Conservation (phyloP, 2,888 invertebrate species). For the Cacoxenus indagator region DNA sequence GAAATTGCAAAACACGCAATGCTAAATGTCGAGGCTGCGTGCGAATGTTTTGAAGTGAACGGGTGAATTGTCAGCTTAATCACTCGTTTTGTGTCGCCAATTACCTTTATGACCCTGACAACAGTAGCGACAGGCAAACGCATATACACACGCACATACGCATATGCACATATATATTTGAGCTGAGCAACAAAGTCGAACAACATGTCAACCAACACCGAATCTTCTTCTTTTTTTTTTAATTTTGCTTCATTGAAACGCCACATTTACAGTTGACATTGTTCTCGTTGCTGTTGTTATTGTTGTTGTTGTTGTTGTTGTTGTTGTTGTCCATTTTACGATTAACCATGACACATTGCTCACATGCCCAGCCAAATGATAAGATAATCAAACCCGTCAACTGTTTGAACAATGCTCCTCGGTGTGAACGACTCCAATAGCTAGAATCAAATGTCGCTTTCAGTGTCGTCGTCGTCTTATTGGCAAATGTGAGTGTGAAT, state of each 20-base stretch:
- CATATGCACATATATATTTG: neutral
- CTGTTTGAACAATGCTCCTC: too few species aligned
- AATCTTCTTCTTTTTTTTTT: conserved; percentile 29
- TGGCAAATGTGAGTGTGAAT: too few species aligned
- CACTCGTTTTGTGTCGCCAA: conserved; percentile 65
- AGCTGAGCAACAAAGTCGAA: neutral
- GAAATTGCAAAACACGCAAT: neutral
- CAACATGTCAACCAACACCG: conserved; percentile 24
- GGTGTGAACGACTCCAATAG: too few species aligned
- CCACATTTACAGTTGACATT: conserved; percentile 27
- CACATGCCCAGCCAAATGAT: neutral
- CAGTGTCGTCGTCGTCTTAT: too few species aligned
- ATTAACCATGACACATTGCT: neutral
- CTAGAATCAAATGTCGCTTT: too few species aligned
- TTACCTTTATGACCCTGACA: conserved; percentile 52
- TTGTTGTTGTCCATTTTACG: neutral
- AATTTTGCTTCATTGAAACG: conserved; percentile 30
- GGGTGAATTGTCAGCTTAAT: conserved; percentile 53
- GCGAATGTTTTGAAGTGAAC: conserved; percentile 11
- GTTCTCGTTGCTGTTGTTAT: conserved; percentile 39
- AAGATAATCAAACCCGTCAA: neutral
- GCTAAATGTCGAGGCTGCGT: neutral
- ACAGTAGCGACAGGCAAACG: conserved; percentile 12
- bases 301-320: conserved; percentile 16
- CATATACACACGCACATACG: neutral